Percentiles rank a stretch among this genome's conserved stretches.
These are phyloP conservation scores for Augiades crinisus DNA, from an alignment of 2,888 invertebrate species.

Conservation along the genomic window DNA sequence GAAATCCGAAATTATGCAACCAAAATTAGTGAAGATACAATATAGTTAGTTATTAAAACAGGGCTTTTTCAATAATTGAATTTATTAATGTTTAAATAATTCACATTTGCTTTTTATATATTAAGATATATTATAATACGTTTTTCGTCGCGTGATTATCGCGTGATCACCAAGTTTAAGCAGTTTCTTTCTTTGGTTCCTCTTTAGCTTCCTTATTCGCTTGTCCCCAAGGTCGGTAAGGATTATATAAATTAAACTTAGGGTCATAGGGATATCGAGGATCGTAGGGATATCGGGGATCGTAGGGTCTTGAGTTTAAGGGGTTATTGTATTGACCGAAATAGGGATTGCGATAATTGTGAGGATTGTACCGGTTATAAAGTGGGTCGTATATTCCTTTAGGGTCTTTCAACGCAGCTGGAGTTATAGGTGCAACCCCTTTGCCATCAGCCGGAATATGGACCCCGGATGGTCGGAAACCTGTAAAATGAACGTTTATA, in stretches of 20 bases:
- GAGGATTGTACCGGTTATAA: constrained; percentile 51
- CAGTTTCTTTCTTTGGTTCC: constrained; percentile 36
- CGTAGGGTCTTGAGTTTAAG: constrained; percentile 34
- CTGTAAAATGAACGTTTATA: no score
- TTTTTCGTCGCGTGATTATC: no score
- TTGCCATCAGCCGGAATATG: constrained; percentile 83
- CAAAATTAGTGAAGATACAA: no score
- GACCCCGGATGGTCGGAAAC: constrained; percentile 84
- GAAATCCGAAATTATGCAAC: no score
- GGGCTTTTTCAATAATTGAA: background rate
- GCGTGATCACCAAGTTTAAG: constrained; percentile 7
- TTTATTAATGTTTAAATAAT: background rate
- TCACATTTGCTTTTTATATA: no score
- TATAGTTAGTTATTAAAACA: no score
- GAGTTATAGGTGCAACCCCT: constrained; percentile 45
- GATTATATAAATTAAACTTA: constrained; percentile 38
- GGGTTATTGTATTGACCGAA: constrained; percentile 46
- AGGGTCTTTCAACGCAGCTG: constrained; percentile 24
- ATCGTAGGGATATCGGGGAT: constrained; percentile 42
- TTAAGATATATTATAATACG: no score
- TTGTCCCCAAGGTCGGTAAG: constrained; percentile 32
- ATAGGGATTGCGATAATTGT: constrained; percentile 33
- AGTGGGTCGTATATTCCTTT: constrained; percentile 32
- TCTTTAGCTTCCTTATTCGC: constrained; percentile 37
- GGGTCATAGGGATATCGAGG: constrained; percentile 39